phyloP scores from a whole-genome alignment of 2,113 vertebrate species.

The Progne subis region DNA sequence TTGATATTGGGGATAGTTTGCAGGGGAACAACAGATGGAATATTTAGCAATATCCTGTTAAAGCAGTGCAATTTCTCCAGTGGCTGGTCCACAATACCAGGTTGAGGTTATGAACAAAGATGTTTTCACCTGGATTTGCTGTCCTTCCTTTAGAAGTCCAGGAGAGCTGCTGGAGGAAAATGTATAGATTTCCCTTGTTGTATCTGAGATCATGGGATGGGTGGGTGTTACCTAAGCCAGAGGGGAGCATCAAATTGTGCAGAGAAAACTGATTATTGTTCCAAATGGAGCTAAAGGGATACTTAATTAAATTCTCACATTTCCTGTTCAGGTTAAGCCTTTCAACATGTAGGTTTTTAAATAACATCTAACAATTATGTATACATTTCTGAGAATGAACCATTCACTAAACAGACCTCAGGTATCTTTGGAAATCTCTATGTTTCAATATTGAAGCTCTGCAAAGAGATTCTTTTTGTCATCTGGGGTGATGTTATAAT shows the following conservation, averaged over 20 bases:
- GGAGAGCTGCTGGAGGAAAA: neutral
- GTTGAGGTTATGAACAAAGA: neutral
- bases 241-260: neutral
- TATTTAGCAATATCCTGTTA: neutral
- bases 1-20: neutral
- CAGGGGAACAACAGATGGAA: neutral
- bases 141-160: neutral
- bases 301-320: neutral
- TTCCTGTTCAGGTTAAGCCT: neutral
- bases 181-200: neutral
- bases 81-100: rapidly evolving
- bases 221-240: neutral
- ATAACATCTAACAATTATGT: neutral
- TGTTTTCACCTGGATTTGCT: neutral
- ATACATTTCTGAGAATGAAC: neutral
- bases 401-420: neutral
- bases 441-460: neutral
- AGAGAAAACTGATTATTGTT: neutral
- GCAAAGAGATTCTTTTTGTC: neutral
- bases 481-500: neutral
- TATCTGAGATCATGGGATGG: neutral
- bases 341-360: neutral
- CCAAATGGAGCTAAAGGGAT: neutral
- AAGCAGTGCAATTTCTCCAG: neutral
- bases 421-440: neutral